Conservation (phyloP, 2,113 vertebrate genomes). For the Gallinago media region DNA sequence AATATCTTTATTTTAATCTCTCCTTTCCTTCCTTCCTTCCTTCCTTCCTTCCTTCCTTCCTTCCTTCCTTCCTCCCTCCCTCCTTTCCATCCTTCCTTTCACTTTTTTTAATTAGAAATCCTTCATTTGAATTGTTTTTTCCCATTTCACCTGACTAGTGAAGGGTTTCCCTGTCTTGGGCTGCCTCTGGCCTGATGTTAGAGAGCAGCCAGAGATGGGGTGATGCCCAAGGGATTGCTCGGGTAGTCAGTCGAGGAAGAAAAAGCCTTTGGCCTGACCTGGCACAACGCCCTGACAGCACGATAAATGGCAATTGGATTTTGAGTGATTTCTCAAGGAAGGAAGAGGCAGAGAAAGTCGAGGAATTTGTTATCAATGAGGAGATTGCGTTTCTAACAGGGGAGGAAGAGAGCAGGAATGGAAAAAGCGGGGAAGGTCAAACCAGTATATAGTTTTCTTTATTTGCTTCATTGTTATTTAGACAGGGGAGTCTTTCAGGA, state of each 20-base stretch:
- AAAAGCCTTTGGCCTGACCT: background rate
- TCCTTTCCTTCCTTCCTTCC: too few species aligned
- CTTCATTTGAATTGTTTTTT: background rate
- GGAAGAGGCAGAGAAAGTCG: background rate
- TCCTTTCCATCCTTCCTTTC: too few species aligned
- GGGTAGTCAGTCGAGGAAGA: background rate
- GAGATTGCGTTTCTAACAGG: background rate
- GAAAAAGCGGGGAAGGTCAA: background rate
- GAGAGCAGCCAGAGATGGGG: fast-evolving
- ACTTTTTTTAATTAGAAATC: background rate
- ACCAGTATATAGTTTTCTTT: background rate
- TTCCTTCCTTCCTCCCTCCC: too few species aligned
- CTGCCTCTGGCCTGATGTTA: background rate
- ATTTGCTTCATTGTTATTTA: background rate
- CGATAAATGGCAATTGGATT: background rate
- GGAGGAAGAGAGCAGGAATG: background rate
- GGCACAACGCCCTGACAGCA: background rate
- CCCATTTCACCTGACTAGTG: fast-evolving
- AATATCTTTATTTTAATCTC: background rate
- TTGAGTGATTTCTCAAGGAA: background rate
- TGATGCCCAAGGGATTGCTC: background rate
- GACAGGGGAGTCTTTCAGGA: background rate
- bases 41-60: too few species aligned
- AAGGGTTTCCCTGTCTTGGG: fast-evolving
- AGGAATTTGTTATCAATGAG: background rate